Evolutionary conservation across 2,888 invertebrate genomes (phyloP), one percentile per base, ranked within the genome.

Genomic region (Meta bourneti): DNA sequence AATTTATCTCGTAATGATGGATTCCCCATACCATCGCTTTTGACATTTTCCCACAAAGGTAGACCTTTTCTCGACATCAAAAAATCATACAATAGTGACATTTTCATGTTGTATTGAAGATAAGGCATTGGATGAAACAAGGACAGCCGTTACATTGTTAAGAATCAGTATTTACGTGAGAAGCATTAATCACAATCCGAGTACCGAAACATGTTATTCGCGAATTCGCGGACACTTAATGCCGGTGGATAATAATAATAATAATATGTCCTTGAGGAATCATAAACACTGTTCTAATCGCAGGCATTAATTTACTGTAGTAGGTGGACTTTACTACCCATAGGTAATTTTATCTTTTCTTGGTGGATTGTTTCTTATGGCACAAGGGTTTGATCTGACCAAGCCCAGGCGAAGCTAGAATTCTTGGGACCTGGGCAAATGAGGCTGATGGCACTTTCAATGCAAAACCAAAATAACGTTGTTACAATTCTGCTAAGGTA

Each of bases 141-240:
- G 75, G 69, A 77, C 77, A 69, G 69, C 85, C 85, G 85, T 85
- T 85, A 85, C 85, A 77, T 77, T 85, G 85, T 85, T 77, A 69
- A 19, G 81, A 83, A 71, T 19, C 9, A 19, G 20, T 72, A 49
- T 34, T 61, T 77, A 85, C 85, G 85, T 85, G 85, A 85, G 75
- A 9, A 11, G 85, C 77, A 85, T 85, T 77, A 82, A 51, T 71
- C 80, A 80, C 69, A n/a, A 48, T 20, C 16, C 16, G 75, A 48
- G 75, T n/a, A 49, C 6, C 49, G 16, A 80, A 61, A 80, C 80
- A 48, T 20, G 81, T 48, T 69, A 82, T 82, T 82, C 71, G 49
- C 11, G 7, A n/a, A 49, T 71, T 82, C 71, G 69, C 16, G 19
- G 71, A 51, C 69, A 70, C 81, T 70, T 71, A 71, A 82, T 51